Evolutionary conservation across 2,797 vertebrate species (phyloP), one percentile per base, ranked within the genome.

Genomic region (Chelidonichthys spinosus): DNA sequence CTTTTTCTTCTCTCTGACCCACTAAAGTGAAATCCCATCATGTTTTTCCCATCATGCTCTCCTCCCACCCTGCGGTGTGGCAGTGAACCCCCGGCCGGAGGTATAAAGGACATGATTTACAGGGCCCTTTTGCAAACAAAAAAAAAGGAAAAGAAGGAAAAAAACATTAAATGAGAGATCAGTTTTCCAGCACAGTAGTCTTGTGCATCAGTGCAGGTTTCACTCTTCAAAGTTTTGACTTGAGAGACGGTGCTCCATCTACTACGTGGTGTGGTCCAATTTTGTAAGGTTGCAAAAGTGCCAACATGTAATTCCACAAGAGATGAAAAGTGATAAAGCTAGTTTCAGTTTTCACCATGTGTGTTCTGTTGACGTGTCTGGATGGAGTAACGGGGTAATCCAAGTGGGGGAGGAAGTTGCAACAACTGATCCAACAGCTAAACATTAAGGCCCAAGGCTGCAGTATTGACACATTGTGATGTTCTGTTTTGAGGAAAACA

Each of bases 31-130:
- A 81, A 89, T 78, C 87, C 83, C 76, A 33, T 89, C 79, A 88
- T 93, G 93, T 89, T 94, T 92, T 94, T 92, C 84, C 88, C 89
- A 94, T 94, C 90, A 92, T 87, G 85, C 90, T 88, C 67, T 86
- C 87, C 88, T 87, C 90, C 91, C 90, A 90, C 86, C 81, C 80
- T 87, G 87, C 50, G 85, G 86, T 88, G 65, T 85, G 82, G 79
- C 78, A 18, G 79, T 89, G 90, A 93, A 90, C 91, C 90, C 91
- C 90, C 85, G 78, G 85, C 91, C 92, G 89, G 93, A 92, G 90
- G 90, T 90, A 92, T 93, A 91, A 92, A 92, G 87, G 78, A 89
- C 89, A 78, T 93, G 90, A 94, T 93, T 93, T 94, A 92, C 88
- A 62, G 84, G 81, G 75, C 78, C 80, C 71, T 83, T 89, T 79